Conservation (phyloP, 2,797 vertebrate genomes). For the Bovichtus variegatus region DNA sequence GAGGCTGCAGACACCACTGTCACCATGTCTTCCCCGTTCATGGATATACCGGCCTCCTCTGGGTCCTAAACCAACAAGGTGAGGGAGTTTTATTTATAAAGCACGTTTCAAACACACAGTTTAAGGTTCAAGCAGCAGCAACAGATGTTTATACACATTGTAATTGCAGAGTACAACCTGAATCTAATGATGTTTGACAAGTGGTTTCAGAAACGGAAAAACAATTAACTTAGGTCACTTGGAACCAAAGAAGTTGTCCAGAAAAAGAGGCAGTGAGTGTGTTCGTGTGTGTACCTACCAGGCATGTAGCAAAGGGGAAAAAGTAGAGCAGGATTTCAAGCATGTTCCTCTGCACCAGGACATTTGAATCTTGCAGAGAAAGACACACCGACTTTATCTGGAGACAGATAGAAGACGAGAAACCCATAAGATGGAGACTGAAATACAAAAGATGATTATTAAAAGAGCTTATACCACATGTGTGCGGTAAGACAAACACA, state of each 20-base stretch:
- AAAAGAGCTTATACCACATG: background rate
- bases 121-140: background rate
- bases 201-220: background rate
- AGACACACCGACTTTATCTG: conserved; percentile 92
- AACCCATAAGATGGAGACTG: background rate
- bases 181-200: background rate
- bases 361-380: conserved; percentile 94
- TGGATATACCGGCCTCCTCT: conserved; percentile 78
- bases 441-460: background rate
- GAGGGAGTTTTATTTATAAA: too few relatives aligned
- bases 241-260: background rate
- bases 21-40: conserved; percentile 86
- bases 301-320: conserved; percentile 91
- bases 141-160: background rate
- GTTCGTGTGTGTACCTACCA: conserved; percentile 85
- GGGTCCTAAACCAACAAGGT: conserved; percentile 72
- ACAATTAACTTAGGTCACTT: background rate
- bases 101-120: too few relatives aligned
- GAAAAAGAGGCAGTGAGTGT: background rate
- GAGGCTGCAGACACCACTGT: conserved; percentile 89
- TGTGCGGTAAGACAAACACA: background rate
- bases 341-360: conserved; percentile 96
- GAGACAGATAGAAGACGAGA: conserved; percentile 16
- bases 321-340: conserved; percentile 96
- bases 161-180: background rate